phyloP scores from a whole-genome alignment of 1,140 invertebrate species.

The Cyclina sinensis region DNA sequence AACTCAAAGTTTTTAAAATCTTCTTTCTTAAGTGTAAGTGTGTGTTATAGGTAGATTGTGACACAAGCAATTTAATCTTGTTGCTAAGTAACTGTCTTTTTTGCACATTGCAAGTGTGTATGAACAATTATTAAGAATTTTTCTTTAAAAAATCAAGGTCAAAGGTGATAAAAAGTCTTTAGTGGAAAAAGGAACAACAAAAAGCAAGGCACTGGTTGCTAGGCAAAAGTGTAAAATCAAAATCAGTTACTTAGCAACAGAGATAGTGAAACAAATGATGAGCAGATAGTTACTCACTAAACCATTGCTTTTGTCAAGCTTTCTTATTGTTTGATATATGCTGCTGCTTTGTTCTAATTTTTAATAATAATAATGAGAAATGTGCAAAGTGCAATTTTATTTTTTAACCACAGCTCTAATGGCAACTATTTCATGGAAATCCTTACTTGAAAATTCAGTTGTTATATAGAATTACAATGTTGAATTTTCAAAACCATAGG shows the following conservation, averaged over 20 bases:
- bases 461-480: too few species aligned
- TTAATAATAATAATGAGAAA: too few species aligned
- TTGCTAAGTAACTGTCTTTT: slow-evolving; percentile 29
- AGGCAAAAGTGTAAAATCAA: not conserved
- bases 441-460: too few species aligned
- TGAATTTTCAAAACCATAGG: too few species aligned
- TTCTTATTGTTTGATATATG: not conserved
- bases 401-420: too few species aligned
- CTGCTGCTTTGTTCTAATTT: slow-evolving; percentile 20
- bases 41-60: slow-evolving; percentile 44
- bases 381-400: too few species aligned
- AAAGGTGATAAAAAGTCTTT: too few species aligned
- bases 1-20: slow-evolving; percentile 84
- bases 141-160: too few species aligned
- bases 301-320: not conserved
- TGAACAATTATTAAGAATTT: too few species aligned
- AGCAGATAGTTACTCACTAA: slow-evolving; percentile 22
- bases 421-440: too few species aligned
- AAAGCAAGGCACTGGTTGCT: not conserved
- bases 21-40: slow-evolving; percentile 84
- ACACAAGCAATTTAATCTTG: slow-evolving; percentile 31
- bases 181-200: too few species aligned
- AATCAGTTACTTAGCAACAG: slow-evolving; percentile 10
- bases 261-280: not conserved
- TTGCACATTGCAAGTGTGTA: too few species aligned